Evolutionary conservation across 2,797 vertebrate genomes (phyloP).

Genomic region (Xiphorhynchus erythropygius): DNA sequence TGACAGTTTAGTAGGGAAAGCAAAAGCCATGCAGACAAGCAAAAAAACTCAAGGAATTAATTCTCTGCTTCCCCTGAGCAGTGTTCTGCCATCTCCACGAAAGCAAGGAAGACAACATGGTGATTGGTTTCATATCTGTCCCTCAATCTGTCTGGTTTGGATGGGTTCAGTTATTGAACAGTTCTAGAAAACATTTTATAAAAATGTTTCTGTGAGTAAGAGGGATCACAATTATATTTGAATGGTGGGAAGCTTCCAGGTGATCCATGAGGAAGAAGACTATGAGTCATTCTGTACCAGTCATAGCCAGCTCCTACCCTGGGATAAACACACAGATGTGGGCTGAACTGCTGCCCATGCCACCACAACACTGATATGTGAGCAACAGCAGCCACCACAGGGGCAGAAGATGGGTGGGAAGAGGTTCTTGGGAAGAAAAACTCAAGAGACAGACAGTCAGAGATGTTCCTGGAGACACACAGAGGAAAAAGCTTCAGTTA

Average conservation of each 20-base stretch:
- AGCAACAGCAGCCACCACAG: background rate
- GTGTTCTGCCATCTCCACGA: background rate
- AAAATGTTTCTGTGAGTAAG: background rate
- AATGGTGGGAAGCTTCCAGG: background rate
- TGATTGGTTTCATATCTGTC: background rate
- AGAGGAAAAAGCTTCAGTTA: background rate
- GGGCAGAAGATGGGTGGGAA: accelerated
- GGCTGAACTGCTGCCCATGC: background rate
- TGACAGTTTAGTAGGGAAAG: background rate
- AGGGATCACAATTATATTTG: background rate
- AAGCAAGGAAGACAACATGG: too few relatives aligned
- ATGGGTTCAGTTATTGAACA: background rate
- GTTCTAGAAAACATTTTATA: background rate
- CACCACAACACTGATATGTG: accelerated
- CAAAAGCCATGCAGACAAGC: too few relatives aligned
- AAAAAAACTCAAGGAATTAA: background rate
- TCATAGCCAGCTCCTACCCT: background rate
- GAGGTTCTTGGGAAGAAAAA: background rate
- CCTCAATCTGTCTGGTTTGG: background rate
- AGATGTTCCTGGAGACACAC: background rate
- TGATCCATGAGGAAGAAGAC: background rate
- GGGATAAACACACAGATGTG: background rate
- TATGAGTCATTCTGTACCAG: background rate
- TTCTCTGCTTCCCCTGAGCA: background rate
- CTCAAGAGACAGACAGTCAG: background rate